phyloP scores from a whole-genome alignment of 2,113 vertebrate species.

The human (Homo sapiens) region GRCh38 chr1:230563001-230563500 shows the following conservation, averaged over 20 bases:
- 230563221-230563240: fast-evolving
- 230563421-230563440: background rate
- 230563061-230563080: background rate
- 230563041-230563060: background rate
- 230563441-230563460: background rate
- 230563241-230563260: too few relatives aligned
- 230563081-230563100: background rate
- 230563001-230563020: background rate
- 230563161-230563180: background rate
- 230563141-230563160: background rate
- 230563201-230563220: fast-evolving
- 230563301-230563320: background rate
- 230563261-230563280: background rate
- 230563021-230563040: background rate
- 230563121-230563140: background rate
- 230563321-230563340: background rate
- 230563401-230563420: background rate
- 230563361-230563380: background rate
- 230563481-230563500: background rate
- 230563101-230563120: background rate
- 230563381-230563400: background rate
- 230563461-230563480: background rate
- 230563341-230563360: background rate
- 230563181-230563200: background rate
- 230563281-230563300: background rate